Conservation (phyloP, 2,113 vertebrate species). For the Petrocephalus microphthalmus region DNA sequence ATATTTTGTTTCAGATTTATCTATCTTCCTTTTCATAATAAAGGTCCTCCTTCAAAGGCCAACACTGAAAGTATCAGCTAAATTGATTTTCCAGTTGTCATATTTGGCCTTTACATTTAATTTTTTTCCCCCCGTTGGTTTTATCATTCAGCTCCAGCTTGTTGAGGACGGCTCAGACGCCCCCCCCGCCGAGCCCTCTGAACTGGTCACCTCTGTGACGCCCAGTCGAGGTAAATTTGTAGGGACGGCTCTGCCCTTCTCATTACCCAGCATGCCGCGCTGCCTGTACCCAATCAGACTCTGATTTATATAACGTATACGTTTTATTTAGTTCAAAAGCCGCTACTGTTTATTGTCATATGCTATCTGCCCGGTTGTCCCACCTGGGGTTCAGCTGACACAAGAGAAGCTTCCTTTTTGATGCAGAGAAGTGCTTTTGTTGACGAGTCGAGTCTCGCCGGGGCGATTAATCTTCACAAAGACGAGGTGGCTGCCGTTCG, state of each 20-base stretch:
- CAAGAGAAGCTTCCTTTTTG: background rate
- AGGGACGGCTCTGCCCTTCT: background rate
- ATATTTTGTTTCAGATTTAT: background rate
- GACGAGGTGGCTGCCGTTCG: background rate
- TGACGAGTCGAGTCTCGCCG: background rate
- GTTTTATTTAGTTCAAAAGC: background rate
- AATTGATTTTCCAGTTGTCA: background rate
- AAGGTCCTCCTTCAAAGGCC: background rate
- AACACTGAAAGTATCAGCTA: background rate
- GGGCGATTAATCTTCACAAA: background rate
- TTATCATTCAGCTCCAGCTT: conserved; percentile 13
- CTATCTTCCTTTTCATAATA: background rate
- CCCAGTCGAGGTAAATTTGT: conserved; percentile 75
- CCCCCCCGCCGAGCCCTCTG: background rate
- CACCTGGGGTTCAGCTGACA: background rate
- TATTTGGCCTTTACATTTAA: conserved; percentile 27
- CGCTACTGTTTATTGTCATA: background rate
- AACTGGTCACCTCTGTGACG: conserved; percentile 62
- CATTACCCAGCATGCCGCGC: too few relatives aligned
- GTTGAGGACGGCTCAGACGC: conserved; percentile 8
- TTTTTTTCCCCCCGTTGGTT: conserved; percentile 37
- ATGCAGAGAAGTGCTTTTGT: background rate
- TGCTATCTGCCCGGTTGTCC: background rate
- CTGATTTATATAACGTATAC: background rate
- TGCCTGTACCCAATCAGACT: background rate